phyloP scores from a whole-genome alignment of 2,113 vertebrate species.

The Corythornis madagascariensis region DNA sequence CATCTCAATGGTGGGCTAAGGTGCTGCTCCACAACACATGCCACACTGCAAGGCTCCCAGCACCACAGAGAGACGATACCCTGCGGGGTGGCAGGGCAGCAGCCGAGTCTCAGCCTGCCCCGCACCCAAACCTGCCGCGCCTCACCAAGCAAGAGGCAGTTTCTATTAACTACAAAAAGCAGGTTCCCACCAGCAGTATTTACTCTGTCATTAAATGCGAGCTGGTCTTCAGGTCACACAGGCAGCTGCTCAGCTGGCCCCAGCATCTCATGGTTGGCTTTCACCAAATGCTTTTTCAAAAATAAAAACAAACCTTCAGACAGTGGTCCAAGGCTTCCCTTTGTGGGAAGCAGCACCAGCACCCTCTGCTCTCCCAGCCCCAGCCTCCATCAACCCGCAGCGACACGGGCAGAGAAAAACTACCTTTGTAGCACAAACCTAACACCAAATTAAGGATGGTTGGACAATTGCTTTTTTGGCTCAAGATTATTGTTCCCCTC shows the following conservation, averaged over 20 bases:
- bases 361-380: not conserved
- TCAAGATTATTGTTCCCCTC: not conserved
- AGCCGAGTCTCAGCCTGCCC: not conserved
- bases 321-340: not conserved
- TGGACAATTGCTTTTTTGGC: not conserved
- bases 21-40: not conserved
- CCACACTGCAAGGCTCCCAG: not conserved
- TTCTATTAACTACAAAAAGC: not conserved
- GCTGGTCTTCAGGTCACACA: rapidly evolving
- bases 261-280: not conserved
- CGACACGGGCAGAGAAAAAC: not conserved
- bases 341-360: rapidly evolving
- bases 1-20: not conserved
- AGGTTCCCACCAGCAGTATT: not conserved
- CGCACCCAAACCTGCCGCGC: not conserved
- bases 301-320: not conserved
- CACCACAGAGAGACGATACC: rapidly evolving
- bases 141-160: not conserved
- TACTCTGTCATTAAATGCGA: not conserved
- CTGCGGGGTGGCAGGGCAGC: not conserved
- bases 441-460: not conserved
- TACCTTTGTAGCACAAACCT: not conserved
- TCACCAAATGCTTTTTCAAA: not conserved
- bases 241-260: not conserved
- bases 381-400: not conserved